Evolutionary conservation across 2,888 invertebrate species (phyloP).

Genomic region (Limenitis camilla): DNA sequence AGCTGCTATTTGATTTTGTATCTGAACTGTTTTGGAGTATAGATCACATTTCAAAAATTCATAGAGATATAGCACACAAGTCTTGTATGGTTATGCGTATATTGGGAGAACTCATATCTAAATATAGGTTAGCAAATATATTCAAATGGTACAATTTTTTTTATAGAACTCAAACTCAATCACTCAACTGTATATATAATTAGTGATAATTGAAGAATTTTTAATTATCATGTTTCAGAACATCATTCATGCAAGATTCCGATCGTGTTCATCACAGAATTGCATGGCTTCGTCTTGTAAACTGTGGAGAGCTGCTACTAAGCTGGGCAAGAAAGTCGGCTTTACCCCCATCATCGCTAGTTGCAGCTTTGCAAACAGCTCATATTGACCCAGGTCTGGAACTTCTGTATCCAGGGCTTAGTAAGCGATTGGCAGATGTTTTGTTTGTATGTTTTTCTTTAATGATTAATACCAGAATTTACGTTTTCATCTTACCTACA

Average conservation of each 20-base stretch:
- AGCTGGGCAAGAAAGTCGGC: constrained; percentile 50
- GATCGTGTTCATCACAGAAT: constrained; percentile 41
- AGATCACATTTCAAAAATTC: constrained; percentile 55
- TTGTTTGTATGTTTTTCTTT: constrained; percentile 37
- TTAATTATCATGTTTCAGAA: constrained; percentile 35
- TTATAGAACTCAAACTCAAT: no score
- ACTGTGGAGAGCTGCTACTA: constrained; percentile 39
- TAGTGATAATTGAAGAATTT: no score
- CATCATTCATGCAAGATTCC: constrained; percentile 41
- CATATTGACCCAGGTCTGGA: constrained; percentile 55
- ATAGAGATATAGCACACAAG: constrained; percentile 66
- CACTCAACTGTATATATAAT: no score
- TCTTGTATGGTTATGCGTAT: constrained; percentile 72
- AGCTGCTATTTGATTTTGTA: constrained; percentile 70
- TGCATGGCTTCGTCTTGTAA: constrained; percentile 49
- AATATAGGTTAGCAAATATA: constrained; percentile 58
- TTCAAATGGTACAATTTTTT: not conserved
- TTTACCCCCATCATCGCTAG: constrained; percentile 46
- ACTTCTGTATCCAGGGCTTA: constrained; percentile 47
- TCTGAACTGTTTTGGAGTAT: constrained; percentile 71
- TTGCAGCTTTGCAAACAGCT: constrained; percentile 45
- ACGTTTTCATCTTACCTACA: no score
- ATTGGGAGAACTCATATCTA: constrained; percentile 72
- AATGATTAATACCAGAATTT: no score
- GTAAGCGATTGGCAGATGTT: constrained; percentile 35